These are phyloP conservation scores for Seladonia tumulorum DNA, from an alignment of 2,888 invertebrate genomes.

Conservation along the genomic window DNA sequence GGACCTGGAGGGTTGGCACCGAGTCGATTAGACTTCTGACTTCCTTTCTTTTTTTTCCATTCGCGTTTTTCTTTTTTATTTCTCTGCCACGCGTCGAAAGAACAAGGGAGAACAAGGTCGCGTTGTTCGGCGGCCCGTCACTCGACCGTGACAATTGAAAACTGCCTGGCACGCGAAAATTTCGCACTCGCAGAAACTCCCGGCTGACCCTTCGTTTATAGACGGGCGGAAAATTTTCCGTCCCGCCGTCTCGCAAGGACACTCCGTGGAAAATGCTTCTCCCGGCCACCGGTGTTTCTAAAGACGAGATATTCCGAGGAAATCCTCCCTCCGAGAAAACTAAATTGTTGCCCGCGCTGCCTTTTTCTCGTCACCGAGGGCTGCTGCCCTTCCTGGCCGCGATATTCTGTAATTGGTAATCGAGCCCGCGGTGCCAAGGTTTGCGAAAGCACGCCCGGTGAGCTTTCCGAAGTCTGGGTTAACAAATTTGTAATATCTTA, in stretches of 20 bases:
- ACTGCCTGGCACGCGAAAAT: constrained; percentile 1
- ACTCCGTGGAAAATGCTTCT: constrained; percentile 1
- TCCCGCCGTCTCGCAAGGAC: background rate
- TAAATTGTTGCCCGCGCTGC: constrained; percentile 1
- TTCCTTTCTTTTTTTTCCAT: background rate
- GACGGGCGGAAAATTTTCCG: background rate
- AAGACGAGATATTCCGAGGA: background rate
- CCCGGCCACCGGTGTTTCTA: background rate
- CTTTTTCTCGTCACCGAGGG: background rate
- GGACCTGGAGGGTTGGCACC: background rate
- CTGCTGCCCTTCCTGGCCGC: background rate
- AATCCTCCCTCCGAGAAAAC: background rate
- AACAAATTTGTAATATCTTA: background rate
- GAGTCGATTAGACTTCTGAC: constrained; percentile 15
- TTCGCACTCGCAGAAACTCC: background rate
- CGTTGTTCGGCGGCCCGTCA: background rate
- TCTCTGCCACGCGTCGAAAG: background rate
- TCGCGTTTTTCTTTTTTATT: background rate
- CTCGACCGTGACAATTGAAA: constrained; percentile 27
- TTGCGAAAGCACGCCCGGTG: background rate
- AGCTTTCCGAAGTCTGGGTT: background rate
- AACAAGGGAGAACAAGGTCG: constrained; percentile 6
- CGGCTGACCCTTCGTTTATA: constrained; percentile 4
- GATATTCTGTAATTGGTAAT: background rate
- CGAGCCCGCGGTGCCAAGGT: background rate